Evolutionary conservation across 2,888 invertebrate species (phyloP), one percentile per base, ranked within the genome.

Genomic region (Drosophila falleni): DNA sequence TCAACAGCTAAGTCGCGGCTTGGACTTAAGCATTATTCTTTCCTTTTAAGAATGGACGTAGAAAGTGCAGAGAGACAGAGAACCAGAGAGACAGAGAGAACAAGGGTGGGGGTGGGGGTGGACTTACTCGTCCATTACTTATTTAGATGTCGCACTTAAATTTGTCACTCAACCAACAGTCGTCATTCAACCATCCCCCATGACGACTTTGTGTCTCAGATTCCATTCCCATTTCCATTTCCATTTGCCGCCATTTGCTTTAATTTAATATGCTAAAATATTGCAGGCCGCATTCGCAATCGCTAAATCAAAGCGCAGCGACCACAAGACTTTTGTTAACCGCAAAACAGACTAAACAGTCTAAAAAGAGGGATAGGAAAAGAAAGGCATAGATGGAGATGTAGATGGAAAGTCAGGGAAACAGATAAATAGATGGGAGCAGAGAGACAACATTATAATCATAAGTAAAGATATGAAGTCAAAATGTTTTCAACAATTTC

Each of bases 221-320:
- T 50, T 74, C 59, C 13, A 31, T 9, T 23, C 10, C 16, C 41
- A 76, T 64, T 50, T 74, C 59, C 13, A 31, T 31, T 23, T 16
- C 16, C 41, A 76, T 64, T 70, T 69, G 56, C 56, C 65, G 74
- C 80, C 83, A 80, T 86, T 89, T 72, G 76, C 84, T 76, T 83
- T 87, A 87, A 84, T 84, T 87, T 89, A 84, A 87, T 87, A 84
- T 84, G 84, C 89, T 89, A 87, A 84, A 89, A 89, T 89, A 88
- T 71, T 73, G 74, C 74, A 63, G 50, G 73, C 75, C 76, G 69
- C 75, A 78, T 72, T 71, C 69, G 51, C 65, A 87, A 78, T 63
- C 74, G 65, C 80, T 74, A 76, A 85, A 81, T 88, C 84, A 89
- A 75, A 84, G 87, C 59, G 51, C 67, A 69, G 80, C 70, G 71